phyloP scores from a whole-genome alignment of 1,140 invertebrate species.

The Bombus cullumanus region DNA sequence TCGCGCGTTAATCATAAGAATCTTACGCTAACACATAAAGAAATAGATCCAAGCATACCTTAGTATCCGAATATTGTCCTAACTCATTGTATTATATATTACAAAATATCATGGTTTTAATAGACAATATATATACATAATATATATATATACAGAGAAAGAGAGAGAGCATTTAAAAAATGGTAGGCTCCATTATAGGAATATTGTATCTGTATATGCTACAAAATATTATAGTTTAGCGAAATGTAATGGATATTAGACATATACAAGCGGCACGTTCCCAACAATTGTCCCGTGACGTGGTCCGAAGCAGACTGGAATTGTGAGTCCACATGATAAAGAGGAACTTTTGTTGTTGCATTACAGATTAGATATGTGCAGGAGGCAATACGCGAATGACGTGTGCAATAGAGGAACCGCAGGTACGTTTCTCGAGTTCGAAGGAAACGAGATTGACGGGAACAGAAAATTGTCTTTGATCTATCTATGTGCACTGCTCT shows the following conservation, averaged over 20 bases:
- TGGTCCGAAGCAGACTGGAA: slow-evolving; percentile 53
- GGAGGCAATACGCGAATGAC: slow-evolving; percentile 95
- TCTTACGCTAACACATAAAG: background rate
- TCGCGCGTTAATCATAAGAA: too few species aligned
- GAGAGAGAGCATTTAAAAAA: too few species aligned
- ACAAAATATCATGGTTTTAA: background rate
- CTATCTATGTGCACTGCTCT: slow-evolving; percentile 54
- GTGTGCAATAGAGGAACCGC: slow-evolving; percentile 98
- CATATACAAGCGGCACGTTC: slow-evolving; percentile 3
- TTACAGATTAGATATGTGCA: slow-evolving; percentile 99
- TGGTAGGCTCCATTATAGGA: background rate
- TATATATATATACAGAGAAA: too few species aligned
- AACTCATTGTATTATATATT: background rate
- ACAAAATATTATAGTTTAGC: background rate
- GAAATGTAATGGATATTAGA: background rate
- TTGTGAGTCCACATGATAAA: slow-evolving; percentile 73
- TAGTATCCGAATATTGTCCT: background rate
- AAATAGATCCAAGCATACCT: background rate
- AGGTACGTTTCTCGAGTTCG: slow-evolving; percentile 88
- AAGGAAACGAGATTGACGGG: slow-evolving; percentile 45
- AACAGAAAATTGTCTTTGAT: slow-evolving; percentile 18
- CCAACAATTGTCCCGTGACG: slow-evolving; percentile 73
- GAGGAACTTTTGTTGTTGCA: slow-evolving; percentile 81
- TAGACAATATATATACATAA: background rate
- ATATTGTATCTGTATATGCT: background rate